Evolutionary conservation across 2,113 vertebrate species (phyloP).

Genomic region (Brienomyrus brachyistius): DNA sequence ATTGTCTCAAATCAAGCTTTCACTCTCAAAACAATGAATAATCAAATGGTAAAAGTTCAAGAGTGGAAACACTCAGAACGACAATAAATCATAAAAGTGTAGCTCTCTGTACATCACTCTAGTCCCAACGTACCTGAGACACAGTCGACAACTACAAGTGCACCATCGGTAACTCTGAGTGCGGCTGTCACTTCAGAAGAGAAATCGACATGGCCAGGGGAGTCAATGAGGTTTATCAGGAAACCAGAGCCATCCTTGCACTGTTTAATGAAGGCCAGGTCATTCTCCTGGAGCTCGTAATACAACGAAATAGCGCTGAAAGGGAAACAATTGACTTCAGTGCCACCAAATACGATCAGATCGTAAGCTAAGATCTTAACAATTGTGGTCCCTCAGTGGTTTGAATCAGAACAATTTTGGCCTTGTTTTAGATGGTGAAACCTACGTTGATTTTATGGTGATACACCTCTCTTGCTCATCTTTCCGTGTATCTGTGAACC

Average conservation of each 20-base stretch:
- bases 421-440: slow-evolving; percentile 1
- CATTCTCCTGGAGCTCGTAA: slow-evolving; percentile 38
- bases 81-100: background rate
- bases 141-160: slow-evolving; percentile 45
- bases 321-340: slow-evolving; percentile 10
- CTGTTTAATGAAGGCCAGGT: slow-evolving; percentile 49
- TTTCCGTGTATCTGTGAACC: slow-evolving; percentile 47
- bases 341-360: background rate
- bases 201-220: slow-evolving; percentile 43
- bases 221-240: slow-evolving; percentile 52
- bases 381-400: background rate
- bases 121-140: slow-evolving; percentile 44
- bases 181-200: slow-evolving; percentile 51
- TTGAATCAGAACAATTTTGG: background rate
- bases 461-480: slow-evolving; percentile 48
- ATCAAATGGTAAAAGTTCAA: background rate
- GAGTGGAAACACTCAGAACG: background rate
- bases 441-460: slow-evolving; percentile 42
- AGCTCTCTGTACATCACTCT: background rate
- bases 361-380: background rate
- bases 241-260: slow-evolving; percentile 40
- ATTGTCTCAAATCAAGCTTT: background rate
- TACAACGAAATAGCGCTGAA: slow-evolving; percentile 42
- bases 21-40: background rate
- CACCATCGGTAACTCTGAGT: slow-evolving; percentile 39